Conservation (phyloP, 2,113 vertebrate species). For the Orientallactaga bullata region DNA sequence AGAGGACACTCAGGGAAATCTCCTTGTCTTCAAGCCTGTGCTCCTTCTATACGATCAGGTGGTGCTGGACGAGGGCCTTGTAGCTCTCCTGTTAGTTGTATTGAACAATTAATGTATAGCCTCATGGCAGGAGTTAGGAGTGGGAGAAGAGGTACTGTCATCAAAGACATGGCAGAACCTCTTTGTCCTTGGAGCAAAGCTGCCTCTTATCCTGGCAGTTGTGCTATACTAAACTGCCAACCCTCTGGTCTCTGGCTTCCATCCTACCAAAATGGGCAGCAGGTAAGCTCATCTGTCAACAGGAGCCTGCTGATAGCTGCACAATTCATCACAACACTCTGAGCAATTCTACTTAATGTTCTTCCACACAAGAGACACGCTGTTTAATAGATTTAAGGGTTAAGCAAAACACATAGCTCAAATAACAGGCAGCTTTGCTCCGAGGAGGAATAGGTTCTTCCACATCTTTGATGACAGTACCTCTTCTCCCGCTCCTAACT, state of each 20-base stretch:
- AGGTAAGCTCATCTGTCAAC: neutral
- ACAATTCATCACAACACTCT: neutral
- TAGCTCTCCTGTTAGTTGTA: neutral
- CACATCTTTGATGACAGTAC: neutral
- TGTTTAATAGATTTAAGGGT: neutral
- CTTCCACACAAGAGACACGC: neutral
- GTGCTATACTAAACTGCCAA: neutral
- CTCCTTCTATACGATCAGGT: neutral
- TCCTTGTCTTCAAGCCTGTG: neutral
- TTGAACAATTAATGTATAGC: accelerated
- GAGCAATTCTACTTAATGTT: neutral
- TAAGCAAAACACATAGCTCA: neutral
- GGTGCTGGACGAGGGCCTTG: neutral
- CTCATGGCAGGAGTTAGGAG: neutral
- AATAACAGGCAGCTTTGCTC: neutral
- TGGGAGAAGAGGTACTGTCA: neutral
- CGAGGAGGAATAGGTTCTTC: neutral
- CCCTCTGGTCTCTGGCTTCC: neutral
- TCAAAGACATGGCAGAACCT: neutral
- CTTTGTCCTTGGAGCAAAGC: neutral
- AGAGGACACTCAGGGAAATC: neutral
- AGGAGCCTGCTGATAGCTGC: neutral
- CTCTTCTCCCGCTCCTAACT: neutral
- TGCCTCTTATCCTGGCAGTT: neutral
- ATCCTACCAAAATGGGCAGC: neutral